A percentile compares a stretch with the other conserved stretches of the same genome.
Evolutionary conservation across 2,888 invertebrate genomes (phyloP).

Genomic region (Chrysodeixis includens): DNA sequence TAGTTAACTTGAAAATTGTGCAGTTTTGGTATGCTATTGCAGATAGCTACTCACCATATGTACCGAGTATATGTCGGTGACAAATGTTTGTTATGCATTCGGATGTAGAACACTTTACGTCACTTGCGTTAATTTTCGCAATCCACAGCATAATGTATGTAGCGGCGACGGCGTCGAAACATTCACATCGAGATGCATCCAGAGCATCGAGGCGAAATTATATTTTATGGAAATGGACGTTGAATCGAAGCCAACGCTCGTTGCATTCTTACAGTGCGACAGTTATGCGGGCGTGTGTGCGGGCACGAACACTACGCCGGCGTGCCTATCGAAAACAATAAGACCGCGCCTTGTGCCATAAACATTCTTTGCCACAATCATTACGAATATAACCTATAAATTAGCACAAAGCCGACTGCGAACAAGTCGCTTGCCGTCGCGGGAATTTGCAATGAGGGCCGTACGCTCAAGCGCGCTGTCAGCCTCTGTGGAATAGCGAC

Average conservation of each 20-base stretch:
- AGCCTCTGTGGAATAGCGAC: conserved; percentile 66
- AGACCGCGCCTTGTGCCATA: conserved; percentile 86
- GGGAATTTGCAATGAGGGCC: conserved; percentile 80
- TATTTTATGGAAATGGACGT: conserved; percentile 86
- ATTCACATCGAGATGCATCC: conserved; percentile 77
- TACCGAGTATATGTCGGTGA: conserved; percentile 37
- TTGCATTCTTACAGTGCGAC: conserved; percentile 80
- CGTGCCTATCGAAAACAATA: conserved; percentile 84
- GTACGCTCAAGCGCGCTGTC: conserved; percentile 50
- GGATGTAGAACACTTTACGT: conserved; percentile 66
- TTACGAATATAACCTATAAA: conserved; percentile 88
- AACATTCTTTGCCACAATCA: conserved; percentile 87
- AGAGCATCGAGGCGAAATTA: conserved; percentile 77
- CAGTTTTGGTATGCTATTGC: conserved; percentile 66
- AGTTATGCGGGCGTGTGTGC: conserved; percentile 82
- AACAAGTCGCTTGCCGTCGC: conserved; percentile 71
- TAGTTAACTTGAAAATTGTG: conserved; percentile 69
- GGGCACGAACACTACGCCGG: conserved; percentile 69
- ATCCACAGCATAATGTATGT: conserved; percentile 65
- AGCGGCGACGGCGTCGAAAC: conserved; percentile 66
- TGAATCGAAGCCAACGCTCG: conserved; percentile 83
- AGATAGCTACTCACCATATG: conserved; percentile 48
- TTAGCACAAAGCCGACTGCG: conserved; percentile 80
- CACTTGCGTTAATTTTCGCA: conserved; percentile 67
- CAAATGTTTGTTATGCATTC: conserved; percentile 61